Conservation (phyloP, 2,113 vertebrate genomes). For the Heptranchias perlo region DNA sequence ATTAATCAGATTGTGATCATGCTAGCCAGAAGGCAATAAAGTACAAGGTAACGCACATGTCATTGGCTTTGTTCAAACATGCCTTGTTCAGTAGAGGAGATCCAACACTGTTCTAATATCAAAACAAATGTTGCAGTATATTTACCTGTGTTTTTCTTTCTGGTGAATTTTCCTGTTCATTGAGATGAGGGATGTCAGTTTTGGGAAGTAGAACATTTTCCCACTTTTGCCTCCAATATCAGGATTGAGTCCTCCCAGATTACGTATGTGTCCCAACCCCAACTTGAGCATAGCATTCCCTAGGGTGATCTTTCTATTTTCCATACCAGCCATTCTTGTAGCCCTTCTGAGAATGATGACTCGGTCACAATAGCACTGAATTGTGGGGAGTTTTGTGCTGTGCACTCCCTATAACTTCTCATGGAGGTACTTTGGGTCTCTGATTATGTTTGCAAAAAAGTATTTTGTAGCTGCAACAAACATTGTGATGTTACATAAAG, state of each 20-base stretch:
- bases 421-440: neutral
- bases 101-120: neutral
- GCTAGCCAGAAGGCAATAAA: neutral
- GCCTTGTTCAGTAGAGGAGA: neutral
- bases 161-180: no score
- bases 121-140: neutral
- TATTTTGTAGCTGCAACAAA: neutral
- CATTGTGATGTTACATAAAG: neutral
- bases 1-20: neutral
- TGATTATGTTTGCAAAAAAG: neutral
- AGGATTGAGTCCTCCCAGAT: neutral
- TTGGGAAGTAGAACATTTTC: no score
- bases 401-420: neutral
- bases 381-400: neutral
- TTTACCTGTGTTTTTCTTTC: no score
- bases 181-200: no score
- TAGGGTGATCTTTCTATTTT: neutral
- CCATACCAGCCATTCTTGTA: neutral
- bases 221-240: neutral
- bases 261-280: neutral
- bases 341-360: neutral
- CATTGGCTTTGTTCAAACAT: neutral
- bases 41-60: neutral
- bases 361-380: neutral
- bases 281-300: neutral